phyloP scores from a whole-genome alignment of 1,140 invertebrate species.

The Schlechtendalia chinensis region DNA sequence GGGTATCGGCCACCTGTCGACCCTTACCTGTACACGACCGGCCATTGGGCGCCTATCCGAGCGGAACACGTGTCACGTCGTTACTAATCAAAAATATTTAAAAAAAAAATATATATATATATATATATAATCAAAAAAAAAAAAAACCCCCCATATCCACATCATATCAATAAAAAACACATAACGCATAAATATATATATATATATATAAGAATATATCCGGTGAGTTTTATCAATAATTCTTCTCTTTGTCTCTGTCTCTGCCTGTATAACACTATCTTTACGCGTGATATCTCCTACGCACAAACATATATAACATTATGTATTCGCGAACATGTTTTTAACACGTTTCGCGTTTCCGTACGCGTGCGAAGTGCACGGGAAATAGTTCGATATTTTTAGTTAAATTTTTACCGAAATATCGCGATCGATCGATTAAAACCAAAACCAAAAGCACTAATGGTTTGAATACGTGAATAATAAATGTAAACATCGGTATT shows the following conservation, averaged over 20 bases:
- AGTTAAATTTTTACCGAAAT: no score
- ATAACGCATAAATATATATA: constrained; percentile 12
- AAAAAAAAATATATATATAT: constrained; percentile 50
- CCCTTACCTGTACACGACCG: constrained; percentile 57
- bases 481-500: no score
- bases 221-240: constrained; percentile 42
- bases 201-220: constrained; percentile 25
- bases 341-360: background rate
- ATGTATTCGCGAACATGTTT: background rate
- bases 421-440: no score
- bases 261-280: background rate
- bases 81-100: constrained; percentile 48
- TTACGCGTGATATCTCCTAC: background rate
- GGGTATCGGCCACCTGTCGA: constrained; percentile 56
- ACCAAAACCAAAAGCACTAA: no score
- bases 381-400: no score
- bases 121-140: constrained; percentile 1
- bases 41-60: constrained; percentile 57
- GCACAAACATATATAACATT: no score
- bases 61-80: constrained; percentile 52
- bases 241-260: constrained; percentile 40
- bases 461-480: no score
- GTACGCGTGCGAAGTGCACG: no score
- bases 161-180: constrained; percentile 23
- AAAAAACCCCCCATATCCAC: background rate